phyloP scores from a whole-genome alignment of 2,888 invertebrate genomes.

The Catotricha subobsoleta region DNA sequence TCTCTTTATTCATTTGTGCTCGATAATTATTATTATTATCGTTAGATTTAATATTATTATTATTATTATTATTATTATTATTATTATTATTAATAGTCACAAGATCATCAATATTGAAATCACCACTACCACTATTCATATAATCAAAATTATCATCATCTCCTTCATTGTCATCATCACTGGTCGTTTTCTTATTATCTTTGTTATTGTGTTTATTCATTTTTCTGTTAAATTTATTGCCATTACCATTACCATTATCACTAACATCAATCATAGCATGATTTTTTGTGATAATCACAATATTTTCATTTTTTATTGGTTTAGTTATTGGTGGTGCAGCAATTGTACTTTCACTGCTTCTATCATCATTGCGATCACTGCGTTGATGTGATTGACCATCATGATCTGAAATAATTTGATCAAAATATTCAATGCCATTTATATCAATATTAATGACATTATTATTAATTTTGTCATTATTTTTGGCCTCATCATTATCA shows the following conservation, averaged over 20 bases:
- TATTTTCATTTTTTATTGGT: background rate
- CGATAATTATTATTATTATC: too few relatives aligned
- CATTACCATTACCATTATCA: too few relatives aligned
- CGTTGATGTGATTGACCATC: background rate
- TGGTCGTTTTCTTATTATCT: background rate
- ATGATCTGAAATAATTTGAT: background rate
- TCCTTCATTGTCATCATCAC: background rate
- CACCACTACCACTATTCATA: constrained; percentile 1
- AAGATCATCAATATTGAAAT: too few relatives aligned
- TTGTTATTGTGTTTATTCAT: too few relatives aligned
- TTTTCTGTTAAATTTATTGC: too few relatives aligned
- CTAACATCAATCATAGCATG: background rate
- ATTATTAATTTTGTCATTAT: background rate
- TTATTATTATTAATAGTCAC: too few relatives aligned
- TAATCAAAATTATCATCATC: constrained; percentile 2
- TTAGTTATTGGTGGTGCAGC: too few relatives aligned
- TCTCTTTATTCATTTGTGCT: constrained; percentile 5
- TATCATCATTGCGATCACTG: too few relatives aligned
- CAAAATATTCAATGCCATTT: background rate
- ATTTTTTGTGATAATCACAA: background rate
- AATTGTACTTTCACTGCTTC: too few relatives aligned
- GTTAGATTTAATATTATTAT: too few relatives aligned
- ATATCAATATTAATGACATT: background rate
- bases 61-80: too few relatives aligned
- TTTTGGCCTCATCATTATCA: background rate